These are phyloP conservation scores for Athripsodes cinereus DNA, from an alignment of 2,888 invertebrate genomes.

Conservation along the genomic window DNA sequence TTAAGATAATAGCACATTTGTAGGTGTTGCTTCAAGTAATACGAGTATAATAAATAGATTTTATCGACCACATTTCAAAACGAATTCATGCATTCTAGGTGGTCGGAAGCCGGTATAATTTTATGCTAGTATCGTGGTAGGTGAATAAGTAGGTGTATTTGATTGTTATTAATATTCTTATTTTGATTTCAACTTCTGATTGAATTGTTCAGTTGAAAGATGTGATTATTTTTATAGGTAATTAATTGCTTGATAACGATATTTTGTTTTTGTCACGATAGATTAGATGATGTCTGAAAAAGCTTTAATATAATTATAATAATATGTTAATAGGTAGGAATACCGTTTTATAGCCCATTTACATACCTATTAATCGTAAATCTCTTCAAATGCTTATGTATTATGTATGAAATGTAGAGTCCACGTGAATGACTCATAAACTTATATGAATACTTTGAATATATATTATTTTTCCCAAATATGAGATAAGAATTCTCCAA, in stretches of 20 bases:
- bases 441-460: no score
- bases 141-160: background rate
- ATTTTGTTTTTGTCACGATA: background rate
- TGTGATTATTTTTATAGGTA: background rate
- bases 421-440: no score
- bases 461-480: no score
- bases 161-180: background rate
- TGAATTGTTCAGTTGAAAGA: background rate
- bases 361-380: no score
- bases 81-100: background rate
- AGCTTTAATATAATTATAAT: no score
- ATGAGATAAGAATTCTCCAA: no score
- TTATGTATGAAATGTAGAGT: no score
- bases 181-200: background rate
- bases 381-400: no score
- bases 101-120: background rate
- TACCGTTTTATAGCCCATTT: no score
- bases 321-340: no score
- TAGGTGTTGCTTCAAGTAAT: background rate
- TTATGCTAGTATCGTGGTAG: no score
- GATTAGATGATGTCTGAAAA: no score
- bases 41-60: background rate
- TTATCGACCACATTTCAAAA: background rate
- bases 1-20: background rate
- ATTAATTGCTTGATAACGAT: background rate